Base-by-base conservation (phyloP, 2,888 invertebrate genomes). In the Leptogaster cylindrica region DNA sequence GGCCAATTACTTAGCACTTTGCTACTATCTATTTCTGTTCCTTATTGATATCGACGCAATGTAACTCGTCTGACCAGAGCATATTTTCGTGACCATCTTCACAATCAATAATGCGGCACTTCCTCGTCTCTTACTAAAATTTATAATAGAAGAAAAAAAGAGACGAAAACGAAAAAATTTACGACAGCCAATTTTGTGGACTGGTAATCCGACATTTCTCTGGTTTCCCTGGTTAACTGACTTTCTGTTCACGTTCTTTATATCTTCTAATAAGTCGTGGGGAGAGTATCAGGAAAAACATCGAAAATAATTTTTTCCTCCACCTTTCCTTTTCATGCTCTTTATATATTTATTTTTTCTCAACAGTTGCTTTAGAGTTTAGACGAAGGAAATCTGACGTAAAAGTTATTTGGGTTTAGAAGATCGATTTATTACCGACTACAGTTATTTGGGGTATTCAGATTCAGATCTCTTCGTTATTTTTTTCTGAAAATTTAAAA, bases 141-240 rank as follows among this genome's bases (percentile, higher is more conserved):
- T 2, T 2, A 41, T 12, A 12, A 31, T 8, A 50, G 16, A 50
- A 28, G 5, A 25, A 6, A 48, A 23, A 50, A 50, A 31, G 12
- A 8, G 12, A 39, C 39, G 1, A 31, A n/a, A 39, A 12, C 18
- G 5, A 44, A 64, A 58, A 68, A 68, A 68, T 65, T 68, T 68
- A 68, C 46, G 68, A 64, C 68, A 65, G 65, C 65, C 68, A 58
- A 68, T 68, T 68, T 58, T 50, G 28, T 12, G 65, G 52, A 68
- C 41, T 41, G 44, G 65, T 65, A 65, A 58, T 52, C 55, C 46
- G 67, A 64, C 67, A 64, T 68, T 63, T 68, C 52, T 63, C 64
- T 68, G 28, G 39, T 67, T 50, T 50, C 63, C 63, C 50, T 58
- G 39, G 58, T 58, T 41, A 58, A 41, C 23, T 41, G 36, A 25